These are phyloP conservation scores for Colostygia pectinataria DNA, from an alignment of 2,888 invertebrate species.

Conservation along the genomic window DNA sequence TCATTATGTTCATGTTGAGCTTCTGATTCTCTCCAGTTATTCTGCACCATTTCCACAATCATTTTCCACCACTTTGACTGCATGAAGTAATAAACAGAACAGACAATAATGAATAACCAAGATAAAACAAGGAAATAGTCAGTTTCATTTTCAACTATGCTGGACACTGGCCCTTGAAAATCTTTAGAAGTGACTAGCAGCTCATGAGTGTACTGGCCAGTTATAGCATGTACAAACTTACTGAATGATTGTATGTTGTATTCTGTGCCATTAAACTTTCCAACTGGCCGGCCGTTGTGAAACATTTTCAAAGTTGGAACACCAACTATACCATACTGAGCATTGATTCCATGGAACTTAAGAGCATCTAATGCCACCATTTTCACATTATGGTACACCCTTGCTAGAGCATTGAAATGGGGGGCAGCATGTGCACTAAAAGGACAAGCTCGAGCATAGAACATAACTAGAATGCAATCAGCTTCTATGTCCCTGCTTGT, in stretches of 20 bases:
- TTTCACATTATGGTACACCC: conserved; percentile 93
- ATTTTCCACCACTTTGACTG: conserved; percentile 90
- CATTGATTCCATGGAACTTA: conserved; percentile 91
- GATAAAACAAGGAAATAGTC: conserved; percentile 92
- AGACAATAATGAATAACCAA: conserved; percentile 92
- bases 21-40: conserved; percentile 94
- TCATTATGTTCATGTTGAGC: conserved; percentile 91
- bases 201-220: conserved; percentile 86
- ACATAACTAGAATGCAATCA: conserved; percentile 90
- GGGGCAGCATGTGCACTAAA: conserved; percentile 96
- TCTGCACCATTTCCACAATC: conserved; percentile 91
- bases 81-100: conserved; percentile 88
- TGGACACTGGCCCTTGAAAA: conserved; percentile 91
- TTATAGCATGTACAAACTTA: conserved; percentile 89
- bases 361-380: conserved; percentile 95
- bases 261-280: conserved; percentile 92
- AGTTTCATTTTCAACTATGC: conserved; percentile 88
- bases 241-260: conserved; percentile 91
- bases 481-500: conserved; percentile 85
- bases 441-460: conserved; percentile 94
- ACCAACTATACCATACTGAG: conserved; percentile 95
- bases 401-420: conserved; percentile 94
- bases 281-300: conserved; percentile 93
- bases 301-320: conserved; percentile 95
- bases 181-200: conserved; percentile 88